These are phyloP conservation scores for Phalanger gymnotis DNA, from an alignment of 2,797 vertebrate genomes.

Conservation along the genomic window DNA sequence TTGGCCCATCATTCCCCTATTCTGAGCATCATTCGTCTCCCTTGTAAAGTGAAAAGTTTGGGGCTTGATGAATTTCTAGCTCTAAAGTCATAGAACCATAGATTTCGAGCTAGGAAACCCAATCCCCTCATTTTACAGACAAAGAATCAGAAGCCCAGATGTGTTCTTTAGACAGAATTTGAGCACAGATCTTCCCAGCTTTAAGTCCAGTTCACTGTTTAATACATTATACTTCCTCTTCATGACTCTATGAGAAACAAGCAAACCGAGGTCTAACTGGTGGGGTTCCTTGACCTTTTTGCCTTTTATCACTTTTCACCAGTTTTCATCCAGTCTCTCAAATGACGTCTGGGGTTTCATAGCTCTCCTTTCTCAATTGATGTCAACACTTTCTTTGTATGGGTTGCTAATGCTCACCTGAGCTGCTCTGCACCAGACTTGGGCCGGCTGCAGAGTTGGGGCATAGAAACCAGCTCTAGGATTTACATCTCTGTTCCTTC, in stretches of 20 bases:
- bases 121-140: neutral
- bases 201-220: neutral
- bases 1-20: neutral
- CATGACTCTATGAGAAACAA: neutral
- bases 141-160: neutral
- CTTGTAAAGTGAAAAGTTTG: neutral
- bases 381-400: neutral
- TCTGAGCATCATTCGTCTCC: neutral
- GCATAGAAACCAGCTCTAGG: neutral
- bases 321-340: neutral
- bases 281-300: conserved; percentile 12
- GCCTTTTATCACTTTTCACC: neutral
- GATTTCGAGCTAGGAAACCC: neutral
- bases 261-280: neutral
- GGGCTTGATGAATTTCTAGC: neutral
- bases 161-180: neutral
- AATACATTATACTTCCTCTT: neutral
- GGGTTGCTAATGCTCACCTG: neutral
- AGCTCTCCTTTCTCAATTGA: neutral
- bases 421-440: neutral
- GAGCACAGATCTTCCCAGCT: neutral
- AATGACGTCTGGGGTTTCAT: neutral
- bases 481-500: neutral
- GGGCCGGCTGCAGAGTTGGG: too few relatives aligned
- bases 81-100: neutral